A percentile compares a stretch with the other conserved stretches of the same genome.
Conservation (phyloP, 2,888 invertebrate genomes). For the Archips xylosteana region DNA sequence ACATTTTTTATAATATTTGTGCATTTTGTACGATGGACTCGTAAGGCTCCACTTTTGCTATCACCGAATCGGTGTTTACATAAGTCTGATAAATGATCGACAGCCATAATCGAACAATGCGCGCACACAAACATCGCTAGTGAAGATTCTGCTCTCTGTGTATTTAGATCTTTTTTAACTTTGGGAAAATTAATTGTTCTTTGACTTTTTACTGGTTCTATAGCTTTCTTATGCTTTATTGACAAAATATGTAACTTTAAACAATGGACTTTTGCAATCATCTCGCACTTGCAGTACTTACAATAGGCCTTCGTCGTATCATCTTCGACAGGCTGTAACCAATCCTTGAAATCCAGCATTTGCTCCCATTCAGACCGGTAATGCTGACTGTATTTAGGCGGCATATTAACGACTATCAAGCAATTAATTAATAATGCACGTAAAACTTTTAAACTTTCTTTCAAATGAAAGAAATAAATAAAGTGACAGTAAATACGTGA, state of each 20-base stretch:
- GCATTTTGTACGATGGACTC: constrained; percentile 42
- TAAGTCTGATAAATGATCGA: constrained; percentile 32
- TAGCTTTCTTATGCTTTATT: not conserved
- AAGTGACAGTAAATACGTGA: too few species aligned
- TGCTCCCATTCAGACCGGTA: not conserved
- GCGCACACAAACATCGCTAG: constrained; percentile 33
- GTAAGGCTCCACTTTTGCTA: constrained; percentile 37
- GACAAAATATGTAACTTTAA: not conserved
- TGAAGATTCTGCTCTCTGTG: constrained; percentile 27
- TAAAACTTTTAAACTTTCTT: too few species aligned
- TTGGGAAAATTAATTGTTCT: not conserved
- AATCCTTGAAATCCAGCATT: constrained; percentile 10
- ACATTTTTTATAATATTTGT: constrained; percentile 27
- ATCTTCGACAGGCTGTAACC: constrained; percentile 33
- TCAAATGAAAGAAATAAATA: too few species aligned
- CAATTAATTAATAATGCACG: too few species aligned
- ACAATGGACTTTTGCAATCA: not conserved
- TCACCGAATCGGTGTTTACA: constrained; percentile 37
- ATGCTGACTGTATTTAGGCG: not conserved
- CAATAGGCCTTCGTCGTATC: constrained; percentile 40
- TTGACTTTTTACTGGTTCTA: not conserved
- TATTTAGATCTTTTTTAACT: not conserved
- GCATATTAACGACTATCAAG: too few species aligned
- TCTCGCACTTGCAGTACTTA: constrained; percentile 15
- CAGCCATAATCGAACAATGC: constrained; percentile 29